phyloP scores from a whole-genome alignment of 2,113 vertebrate species.

The Scalopus aquaticus region DNA sequence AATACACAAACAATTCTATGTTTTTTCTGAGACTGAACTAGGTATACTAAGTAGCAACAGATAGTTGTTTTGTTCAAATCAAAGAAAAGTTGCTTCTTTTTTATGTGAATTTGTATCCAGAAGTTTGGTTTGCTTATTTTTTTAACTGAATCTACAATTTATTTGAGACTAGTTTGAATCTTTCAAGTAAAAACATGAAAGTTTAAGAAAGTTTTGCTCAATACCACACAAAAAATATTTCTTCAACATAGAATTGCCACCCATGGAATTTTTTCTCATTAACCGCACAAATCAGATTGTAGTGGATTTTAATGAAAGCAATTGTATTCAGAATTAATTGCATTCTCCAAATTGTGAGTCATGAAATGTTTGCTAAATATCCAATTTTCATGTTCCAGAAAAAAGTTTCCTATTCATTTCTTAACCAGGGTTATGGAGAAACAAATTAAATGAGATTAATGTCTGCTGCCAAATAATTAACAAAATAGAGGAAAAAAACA shows the following conservation, averaged over 20 bases:
- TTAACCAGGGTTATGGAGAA: constrained; percentile 67
- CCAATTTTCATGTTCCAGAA: constrained; percentile 41
- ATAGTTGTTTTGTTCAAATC: constrained; percentile 5
- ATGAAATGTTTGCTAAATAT: constrained; percentile 64
- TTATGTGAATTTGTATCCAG: not conserved
- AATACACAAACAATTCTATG: not conserved
- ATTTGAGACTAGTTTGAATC: constrained; percentile 18
- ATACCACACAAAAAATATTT: constrained; percentile 64
- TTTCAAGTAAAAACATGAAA: constrained; percentile 52
- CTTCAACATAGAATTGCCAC: constrained; percentile 44
- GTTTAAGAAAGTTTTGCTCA: constrained; percentile 53
- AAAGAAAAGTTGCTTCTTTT: constrained; percentile 18
- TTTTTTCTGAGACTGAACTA: constrained; percentile 7
- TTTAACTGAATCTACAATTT: constrained; percentile 22
- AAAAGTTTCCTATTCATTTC: constrained; percentile 47
- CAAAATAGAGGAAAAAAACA: constrained; percentile 34
- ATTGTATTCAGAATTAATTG: constrained; percentile 64
- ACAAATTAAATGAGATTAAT: constrained; percentile 66
- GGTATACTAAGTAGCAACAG: not conserved
- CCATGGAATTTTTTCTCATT: constrained; percentile 53
- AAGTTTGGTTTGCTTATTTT: not conserved
- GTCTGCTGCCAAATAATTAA: constrained; percentile 60
- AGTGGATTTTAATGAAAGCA: constrained; percentile 52
- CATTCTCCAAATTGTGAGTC: constrained; percentile 55
- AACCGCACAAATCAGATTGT: constrained; percentile 56